A percentile compares a stretch with the other conserved stretches of the same genome.
Evolutionary conservation across 2,113 vertebrate genomes (phyloP).

Genomic region (Callaeas wilsoni): DNA sequence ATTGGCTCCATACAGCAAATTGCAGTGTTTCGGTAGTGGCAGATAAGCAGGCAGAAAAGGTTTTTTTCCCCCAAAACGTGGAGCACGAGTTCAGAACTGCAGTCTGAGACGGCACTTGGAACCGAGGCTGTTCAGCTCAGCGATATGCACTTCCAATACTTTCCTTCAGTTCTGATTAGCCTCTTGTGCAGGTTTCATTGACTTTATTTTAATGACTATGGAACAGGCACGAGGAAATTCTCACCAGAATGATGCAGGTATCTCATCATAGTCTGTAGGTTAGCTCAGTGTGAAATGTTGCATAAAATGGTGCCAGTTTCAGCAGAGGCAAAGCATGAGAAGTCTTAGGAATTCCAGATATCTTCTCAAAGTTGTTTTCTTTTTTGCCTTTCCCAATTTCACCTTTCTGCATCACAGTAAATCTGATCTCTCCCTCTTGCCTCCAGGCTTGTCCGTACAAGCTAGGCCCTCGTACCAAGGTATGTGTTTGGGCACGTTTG

Average conservation of each 20-base stretch:
- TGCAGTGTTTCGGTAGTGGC: not conserved
- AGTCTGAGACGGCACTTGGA: accelerated
- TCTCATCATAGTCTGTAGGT: not conserved
- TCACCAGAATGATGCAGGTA: not conserved
- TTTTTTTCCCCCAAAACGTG: accelerated
- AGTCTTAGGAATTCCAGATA: not conserved
- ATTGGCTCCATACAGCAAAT: accelerated
- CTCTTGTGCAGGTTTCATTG: not conserved
- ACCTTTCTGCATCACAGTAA: not conserved
- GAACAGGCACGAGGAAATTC: not conserved
- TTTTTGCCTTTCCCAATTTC: not conserved
- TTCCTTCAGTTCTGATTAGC: not conserved
- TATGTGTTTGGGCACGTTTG: not conserved
- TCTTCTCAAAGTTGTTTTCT: not conserved
- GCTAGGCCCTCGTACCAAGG: not conserved
- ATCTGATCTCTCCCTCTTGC: constrained; percentile 15
- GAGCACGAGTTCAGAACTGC: not conserved
- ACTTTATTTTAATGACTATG: not conserved
- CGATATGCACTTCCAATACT: not conserved
- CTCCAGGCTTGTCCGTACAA: not conserved
- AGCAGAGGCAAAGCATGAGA: not conserved
- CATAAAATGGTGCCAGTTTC: not conserved
- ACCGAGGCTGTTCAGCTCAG: not conserved
- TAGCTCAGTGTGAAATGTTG: not conserved
- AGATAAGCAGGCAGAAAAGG: not conserved